These are phyloP conservation scores for Sinocyclocheilus anophthalmus DNA, from an alignment of 2,113 vertebrate genomes.

Conservation along the genomic window DNA sequence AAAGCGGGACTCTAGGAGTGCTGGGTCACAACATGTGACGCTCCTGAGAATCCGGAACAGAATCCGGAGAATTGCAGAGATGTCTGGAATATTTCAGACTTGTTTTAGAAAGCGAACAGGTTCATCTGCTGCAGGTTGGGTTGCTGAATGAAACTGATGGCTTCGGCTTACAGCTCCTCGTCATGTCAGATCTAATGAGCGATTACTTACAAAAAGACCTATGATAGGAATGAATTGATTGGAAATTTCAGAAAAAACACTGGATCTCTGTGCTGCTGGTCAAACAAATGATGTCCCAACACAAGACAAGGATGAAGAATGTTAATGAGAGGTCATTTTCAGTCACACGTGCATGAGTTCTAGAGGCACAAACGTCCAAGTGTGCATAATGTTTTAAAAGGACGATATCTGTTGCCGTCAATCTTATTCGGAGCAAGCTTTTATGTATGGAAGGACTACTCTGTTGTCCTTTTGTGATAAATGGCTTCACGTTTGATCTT, in stretches of 20 bases:
- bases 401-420: background rate
- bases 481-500: background rate
- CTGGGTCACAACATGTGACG: background rate
- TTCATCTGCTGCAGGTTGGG: background rate
- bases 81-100: slow-evolving; percentile 24
- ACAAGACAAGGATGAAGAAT: background rate
- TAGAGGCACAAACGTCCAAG: background rate
- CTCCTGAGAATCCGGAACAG: background rate
- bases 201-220: background rate
- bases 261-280: background rate
- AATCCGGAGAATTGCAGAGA: background rate
- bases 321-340: background rate
- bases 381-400: background rate
- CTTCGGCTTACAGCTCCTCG: background rate
- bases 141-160: background rate
- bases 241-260: background rate
- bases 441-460: background rate
- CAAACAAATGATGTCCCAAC: background rate
- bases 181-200: background rate
- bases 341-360: background rate
- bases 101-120: background rate
- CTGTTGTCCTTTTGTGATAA: background rate
- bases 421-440: background rate
- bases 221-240: background rate
- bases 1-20: background rate